phyloP scores from a whole-genome alignment of 1,140 invertebrate genomes.

The Drosophila nikananu region DNA sequence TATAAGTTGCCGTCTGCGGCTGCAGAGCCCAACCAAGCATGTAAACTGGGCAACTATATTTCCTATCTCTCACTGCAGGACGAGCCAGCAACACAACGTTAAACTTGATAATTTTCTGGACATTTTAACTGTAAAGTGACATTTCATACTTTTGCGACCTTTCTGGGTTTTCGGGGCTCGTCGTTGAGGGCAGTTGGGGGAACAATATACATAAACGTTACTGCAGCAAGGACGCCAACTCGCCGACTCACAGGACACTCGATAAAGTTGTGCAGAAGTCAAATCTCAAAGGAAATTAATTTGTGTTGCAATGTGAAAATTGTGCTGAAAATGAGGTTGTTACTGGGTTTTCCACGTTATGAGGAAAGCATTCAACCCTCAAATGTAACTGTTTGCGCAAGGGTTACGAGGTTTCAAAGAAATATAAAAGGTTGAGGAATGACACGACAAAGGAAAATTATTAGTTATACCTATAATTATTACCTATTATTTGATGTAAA shows the following conservation, averaged over 20 bases:
- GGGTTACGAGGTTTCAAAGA: not conserved
- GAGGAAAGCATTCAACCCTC: constrained; percentile 15
- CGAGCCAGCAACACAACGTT: constrained; percentile 60
- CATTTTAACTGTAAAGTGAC: constrained; percentile 76
- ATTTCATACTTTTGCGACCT: constrained; percentile 68
- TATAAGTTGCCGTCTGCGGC: constrained; percentile 62
- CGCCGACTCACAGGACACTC: constrained; percentile 58
- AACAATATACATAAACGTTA: constrained; percentile 77
- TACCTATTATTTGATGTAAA: too few relatives aligned
- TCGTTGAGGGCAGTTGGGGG: constrained; percentile 25
- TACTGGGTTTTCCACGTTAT: constrained; percentile 29
- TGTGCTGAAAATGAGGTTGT: constrained; percentile 73
- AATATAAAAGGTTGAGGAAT: not conserved
- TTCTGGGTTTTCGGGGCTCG: constrained; percentile 24
- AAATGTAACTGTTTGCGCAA: not conserved
- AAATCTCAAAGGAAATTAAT: constrained; percentile 82
- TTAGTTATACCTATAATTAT: not conserved
- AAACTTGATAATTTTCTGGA: constrained; percentile 79
- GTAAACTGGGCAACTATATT: constrained; percentile 54
- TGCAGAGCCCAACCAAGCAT: constrained; percentile 26
- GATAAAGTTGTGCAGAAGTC: constrained; percentile 76
- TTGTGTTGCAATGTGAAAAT: constrained; percentile 81
- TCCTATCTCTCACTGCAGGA: constrained; percentile 47
- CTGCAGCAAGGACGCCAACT: constrained; percentile 50
- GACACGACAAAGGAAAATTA: not conserved